These are phyloP conservation scores for Drosophila serrata DNA, from an alignment of 1,140 invertebrate genomes.

Conservation along the genomic window DNA sequence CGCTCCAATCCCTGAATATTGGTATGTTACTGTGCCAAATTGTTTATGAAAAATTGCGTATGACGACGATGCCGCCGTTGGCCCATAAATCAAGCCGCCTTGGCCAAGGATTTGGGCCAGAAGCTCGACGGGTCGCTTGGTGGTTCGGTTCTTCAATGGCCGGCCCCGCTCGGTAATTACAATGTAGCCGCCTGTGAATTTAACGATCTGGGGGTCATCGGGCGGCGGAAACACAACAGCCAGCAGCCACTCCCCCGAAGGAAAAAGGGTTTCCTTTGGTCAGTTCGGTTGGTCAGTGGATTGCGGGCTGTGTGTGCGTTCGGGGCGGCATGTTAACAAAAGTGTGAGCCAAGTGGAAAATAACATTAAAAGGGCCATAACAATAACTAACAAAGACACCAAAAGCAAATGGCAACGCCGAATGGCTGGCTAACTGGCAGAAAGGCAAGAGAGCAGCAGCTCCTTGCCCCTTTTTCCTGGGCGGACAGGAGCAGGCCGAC, in stretches of 20 bases:
- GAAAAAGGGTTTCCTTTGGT: constrained; percentile 57
- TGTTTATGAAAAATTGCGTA: constrained; percentile 84
- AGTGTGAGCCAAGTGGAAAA: constrained; percentile 84
- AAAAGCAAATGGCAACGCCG: constrained; percentile 80
- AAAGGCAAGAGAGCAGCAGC: constrained; percentile 31
- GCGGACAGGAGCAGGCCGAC: constrained; percentile 48
- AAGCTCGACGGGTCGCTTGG: constrained; percentile 55
- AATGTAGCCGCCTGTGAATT: constrained; percentile 83
- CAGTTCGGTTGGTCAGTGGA: constrained; percentile 57
- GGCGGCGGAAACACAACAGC: constrained; percentile 64
- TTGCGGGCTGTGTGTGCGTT: constrained; percentile 43
- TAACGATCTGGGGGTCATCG: constrained; percentile 63
- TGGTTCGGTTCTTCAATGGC: constrained; percentile 22
- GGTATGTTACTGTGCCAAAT: constrained; percentile 80
- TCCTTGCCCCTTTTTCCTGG: constrained; percentile 11
- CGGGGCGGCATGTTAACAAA: constrained; percentile 75
- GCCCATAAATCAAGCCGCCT: constrained; percentile 80
- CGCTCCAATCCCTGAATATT: constrained; percentile 37
- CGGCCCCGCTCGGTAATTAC: constrained; percentile 70
- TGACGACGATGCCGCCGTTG: constrained; percentile 69
- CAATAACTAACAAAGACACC: constrained; percentile 84
- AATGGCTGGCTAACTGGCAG: constrained; percentile 60
- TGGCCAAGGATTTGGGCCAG: constrained; percentile 76
- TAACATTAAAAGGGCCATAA: constrained; percentile 83
- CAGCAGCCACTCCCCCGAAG: constrained; percentile 7